phyloP scores from a whole-genome alignment of 1,140 invertebrate species.

The Glossosoma conforme region DNA sequence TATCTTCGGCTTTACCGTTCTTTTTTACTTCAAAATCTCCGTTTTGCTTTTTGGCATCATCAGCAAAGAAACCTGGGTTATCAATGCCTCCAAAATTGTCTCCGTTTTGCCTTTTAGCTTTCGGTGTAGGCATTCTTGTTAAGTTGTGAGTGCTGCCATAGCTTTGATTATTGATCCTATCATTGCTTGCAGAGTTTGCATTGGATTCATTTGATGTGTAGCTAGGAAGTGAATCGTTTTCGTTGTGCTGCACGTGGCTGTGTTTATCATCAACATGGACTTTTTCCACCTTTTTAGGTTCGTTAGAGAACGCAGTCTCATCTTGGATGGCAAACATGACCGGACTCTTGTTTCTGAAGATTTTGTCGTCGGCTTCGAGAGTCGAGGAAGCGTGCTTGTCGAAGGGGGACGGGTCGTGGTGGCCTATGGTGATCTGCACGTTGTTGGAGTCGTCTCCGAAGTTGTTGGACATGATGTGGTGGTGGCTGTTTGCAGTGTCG shows the following conservation, averaged over 20 bases:
- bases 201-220: constrained; percentile 17
- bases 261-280: not conserved
- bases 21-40: constrained; percentile 14
- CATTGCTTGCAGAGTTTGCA: constrained; percentile 7
- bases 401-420: constrained; percentile 13
- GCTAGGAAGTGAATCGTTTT: constrained; percentile 23
- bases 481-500: constrained; percentile 9
- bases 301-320: constrained; percentile 12
- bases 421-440: not conserved
- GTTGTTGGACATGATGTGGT: constrained; percentile 5
- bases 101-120: constrained; percentile 8
- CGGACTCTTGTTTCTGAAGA: constrained; percentile 17
- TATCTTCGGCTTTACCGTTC: constrained; percentile 2
- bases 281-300: constrained; percentile 15
- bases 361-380: too few species aligned
- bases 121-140: constrained; percentile 15
- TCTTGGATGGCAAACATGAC: constrained; percentile 24
- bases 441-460: constrained; percentile 4
- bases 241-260: constrained; percentile 8
- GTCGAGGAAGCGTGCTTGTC: constrained; percentile 24
- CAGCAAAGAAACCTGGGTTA: constrained; percentile 24
- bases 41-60: constrained; percentile 13
- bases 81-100: constrained; percentile 15
- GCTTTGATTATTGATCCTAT: constrained; percentile 25
- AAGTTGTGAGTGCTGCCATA: constrained; percentile 29